phyloP scores from a whole-genome alignment of 2,113 vertebrate species.

The Crypturellus undulatus region DNA sequence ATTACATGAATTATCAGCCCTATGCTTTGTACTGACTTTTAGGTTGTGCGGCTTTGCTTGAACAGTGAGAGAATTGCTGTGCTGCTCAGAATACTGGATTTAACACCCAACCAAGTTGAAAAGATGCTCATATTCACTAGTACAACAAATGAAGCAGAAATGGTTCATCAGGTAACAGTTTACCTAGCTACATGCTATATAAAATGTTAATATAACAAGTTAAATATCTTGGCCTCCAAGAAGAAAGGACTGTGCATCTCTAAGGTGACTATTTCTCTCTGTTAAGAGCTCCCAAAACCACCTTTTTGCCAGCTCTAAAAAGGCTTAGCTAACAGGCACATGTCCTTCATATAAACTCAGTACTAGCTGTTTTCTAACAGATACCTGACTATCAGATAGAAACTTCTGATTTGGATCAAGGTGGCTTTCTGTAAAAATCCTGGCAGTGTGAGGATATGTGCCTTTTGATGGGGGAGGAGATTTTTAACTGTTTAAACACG shows the following conservation, averaged over 20 bases:
- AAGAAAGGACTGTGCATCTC: background rate
- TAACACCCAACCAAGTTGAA: slow-evolving; percentile 73
- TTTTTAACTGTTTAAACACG: too few species aligned
- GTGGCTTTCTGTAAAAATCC: background rate
- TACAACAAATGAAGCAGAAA: slow-evolving; percentile 83
- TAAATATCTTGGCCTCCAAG: background rate
- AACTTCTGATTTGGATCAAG: background rate
- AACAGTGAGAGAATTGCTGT: slow-evolving; percentile 80
- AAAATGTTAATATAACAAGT: background rate
- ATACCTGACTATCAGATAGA: background rate
- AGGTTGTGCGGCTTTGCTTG: slow-evolving; percentile 84
- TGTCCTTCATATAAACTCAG: too few species aligned
- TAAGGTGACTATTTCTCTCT: background rate
- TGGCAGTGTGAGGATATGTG: background rate
- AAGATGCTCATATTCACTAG: slow-evolving; percentile 89
- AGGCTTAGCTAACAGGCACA: background rate
- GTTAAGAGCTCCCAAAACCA: accelerated
- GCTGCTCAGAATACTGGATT: slow-evolving; percentile 83
- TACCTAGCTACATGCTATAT: background rate
- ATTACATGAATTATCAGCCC: background rate
- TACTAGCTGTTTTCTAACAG: too few species aligned
- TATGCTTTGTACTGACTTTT: background rate
- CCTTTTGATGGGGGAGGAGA: too few species aligned
- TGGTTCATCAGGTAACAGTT: slow-evolving; percentile 82
- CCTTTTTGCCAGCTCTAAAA: background rate